Percentiles rank a stretch among this genome's conserved stretches.
These are phyloP conservation scores for Pseudocheirus occidentalis DNA, from an alignment of 2,797 vertebrate genomes.

Conservation along the genomic window DNA sequence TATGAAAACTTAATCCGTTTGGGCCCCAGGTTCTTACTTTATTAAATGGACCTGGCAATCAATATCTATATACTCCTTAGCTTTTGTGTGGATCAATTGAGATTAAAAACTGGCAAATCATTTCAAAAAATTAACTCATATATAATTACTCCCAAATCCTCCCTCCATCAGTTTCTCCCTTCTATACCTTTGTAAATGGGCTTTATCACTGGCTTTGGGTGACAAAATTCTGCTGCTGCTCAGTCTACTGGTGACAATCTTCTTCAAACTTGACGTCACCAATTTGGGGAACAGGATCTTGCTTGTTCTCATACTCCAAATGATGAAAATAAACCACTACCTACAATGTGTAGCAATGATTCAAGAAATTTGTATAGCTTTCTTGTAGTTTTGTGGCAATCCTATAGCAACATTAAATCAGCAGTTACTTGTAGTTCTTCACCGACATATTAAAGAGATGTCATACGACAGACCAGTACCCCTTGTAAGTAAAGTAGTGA, in stretches of 20 bases:
- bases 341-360: background rate
- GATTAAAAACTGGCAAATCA: constrained; percentile 28
- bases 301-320: background rate
- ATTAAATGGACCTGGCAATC: constrained; percentile 35
- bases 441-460: background rate
- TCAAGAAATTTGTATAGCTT: background rate
- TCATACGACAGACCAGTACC: background rate
- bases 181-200: background rate
- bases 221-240: background rate
- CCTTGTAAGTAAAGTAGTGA: background rate
- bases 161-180: background rate
- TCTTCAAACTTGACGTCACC: background rate
- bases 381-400: background rate
- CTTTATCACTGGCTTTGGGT: background rate
- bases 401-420: background rate
- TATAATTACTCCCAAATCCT: background rate
- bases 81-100: constrained; percentile 23
- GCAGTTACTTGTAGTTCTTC: background rate
- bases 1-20: constrained; percentile 50
- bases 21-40: constrained; percentile 21
- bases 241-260: background rate
- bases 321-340: background rate
- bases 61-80: background rate
- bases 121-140: constrained; percentile 20
- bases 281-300: background rate